phyloP scores from a whole-genome alignment of 2,888 invertebrate species.

The Notocelia uddmanniana region DNA sequence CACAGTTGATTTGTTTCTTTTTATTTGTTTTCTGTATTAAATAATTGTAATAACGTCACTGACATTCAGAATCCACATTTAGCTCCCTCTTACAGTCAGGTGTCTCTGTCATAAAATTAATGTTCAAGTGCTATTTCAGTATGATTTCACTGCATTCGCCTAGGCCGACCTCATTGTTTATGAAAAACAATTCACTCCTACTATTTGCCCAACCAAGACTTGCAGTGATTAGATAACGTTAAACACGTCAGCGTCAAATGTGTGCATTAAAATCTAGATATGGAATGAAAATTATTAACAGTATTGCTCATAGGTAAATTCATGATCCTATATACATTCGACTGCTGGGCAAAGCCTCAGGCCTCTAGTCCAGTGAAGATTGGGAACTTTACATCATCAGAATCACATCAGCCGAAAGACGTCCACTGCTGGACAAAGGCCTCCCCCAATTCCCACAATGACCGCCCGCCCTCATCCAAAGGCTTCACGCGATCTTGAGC shows the following conservation, averaged over 20 bases:
- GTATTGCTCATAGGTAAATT: too few species aligned
- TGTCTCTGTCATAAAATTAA: neutral
- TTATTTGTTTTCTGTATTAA: neutral
- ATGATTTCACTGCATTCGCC: neutral
- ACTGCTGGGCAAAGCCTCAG: too few species aligned
- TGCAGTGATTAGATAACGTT: constrained; percentile 35
- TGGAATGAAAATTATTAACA: neutral
- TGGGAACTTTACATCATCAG: too few species aligned
- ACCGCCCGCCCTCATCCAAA: too few species aligned
- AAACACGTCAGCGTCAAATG: constrained; percentile 17
- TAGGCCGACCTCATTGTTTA: constrained; percentile 14
- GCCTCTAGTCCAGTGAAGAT: too few species aligned
- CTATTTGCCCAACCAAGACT: constrained; percentile 34
- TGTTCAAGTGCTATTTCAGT: neutral
- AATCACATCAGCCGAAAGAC: too few species aligned
- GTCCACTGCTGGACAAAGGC: too few species aligned
- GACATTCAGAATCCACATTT: neutral
- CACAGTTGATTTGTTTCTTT: too few species aligned
- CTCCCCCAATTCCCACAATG: too few species aligned
- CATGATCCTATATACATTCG: too few species aligned
- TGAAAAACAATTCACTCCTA: constrained; percentile 4
- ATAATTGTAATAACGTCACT: neutral
- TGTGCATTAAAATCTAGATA: neutral
- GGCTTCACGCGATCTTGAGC: too few species aligned
- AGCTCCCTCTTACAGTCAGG: neutral